Base-by-base conservation (phyloP, 2,888 invertebrate genomes). In the Rhagonycha fulva region DNA sequence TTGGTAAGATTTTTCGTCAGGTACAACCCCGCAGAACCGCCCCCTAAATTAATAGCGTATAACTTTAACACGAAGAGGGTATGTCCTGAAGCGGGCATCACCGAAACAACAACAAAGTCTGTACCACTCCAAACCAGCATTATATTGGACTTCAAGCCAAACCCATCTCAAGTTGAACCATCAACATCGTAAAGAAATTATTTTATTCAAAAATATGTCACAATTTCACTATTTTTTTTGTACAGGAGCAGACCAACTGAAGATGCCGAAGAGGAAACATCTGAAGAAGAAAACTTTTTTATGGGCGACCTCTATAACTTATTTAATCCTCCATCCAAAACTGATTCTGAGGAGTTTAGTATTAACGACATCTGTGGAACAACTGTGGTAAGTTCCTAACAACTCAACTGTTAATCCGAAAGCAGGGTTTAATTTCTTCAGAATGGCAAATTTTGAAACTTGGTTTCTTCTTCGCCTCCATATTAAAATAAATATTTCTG, bases 1-100 rank as follows among this genome's bases (percentile, higher is more conserved):
- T 85, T 90, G 0, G 88, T 92, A 9, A 86, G 91, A 4, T 91
- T 93, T 85, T 92, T 91, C 85, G 91, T 92, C 0, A 91, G 90
- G 76, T 92, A 91, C 85, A 89, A 91, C 81, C 86, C 88, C 0
- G 82, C 0, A 81, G 88, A 2, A 88, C 86, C 69, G 87, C 87
- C 28, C 85, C 89, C 0, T 92, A 92, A 0, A 88, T 86, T 76
- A 82, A 91, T 0, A 0, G 26, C 87, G 87, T 0, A 89, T 91
- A 28, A 82, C 30, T 84, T 92, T 26, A 92, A 93, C 76, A 92
- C 91, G 0, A 87, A 90, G 76, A 90, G 90, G 71, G 90, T 92
- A 9, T 92, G 91, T 81, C 90, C 90, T 0, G 86, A 82, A 83
- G 82, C 23, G 83, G 82, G 71, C 76, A 76, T 74, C 75, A 80